These are phyloP conservation scores for Scatophagus argus DNA, from an alignment of 2,113 vertebrate genomes.

Conservation along the genomic window DNA sequence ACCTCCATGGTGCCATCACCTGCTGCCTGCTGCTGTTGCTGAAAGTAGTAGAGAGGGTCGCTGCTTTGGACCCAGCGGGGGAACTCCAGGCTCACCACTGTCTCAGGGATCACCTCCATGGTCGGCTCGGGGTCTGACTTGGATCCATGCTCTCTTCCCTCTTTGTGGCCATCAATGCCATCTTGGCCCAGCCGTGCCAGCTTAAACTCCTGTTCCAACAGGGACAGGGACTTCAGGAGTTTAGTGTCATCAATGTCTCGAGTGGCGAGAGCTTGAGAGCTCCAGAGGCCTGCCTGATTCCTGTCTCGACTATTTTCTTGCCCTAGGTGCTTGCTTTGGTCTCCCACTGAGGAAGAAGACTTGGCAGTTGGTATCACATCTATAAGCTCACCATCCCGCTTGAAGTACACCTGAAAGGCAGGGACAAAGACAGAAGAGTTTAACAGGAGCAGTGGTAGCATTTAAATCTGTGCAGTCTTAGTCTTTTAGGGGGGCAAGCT, in stretches of 20 bases:
- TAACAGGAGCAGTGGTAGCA: background rate
- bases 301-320: slow-evolving; percentile 41
- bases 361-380: slow-evolving; percentile 85
- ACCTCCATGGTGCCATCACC: slow-evolving; percentile 92
- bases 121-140: slow-evolving; percentile 68
- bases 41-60: slow-evolving; percentile 91
- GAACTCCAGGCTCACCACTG: slow-evolving; percentile 93
- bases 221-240: slow-evolving; percentile 84
- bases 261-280: slow-evolving; percentile 83
- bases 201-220: slow-evolving; percentile 78
- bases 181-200: slow-evolving; percentile 55
- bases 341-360: slow-evolving; percentile 57
- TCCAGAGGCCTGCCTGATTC: slow-evolving; percentile 68
- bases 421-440: background rate
- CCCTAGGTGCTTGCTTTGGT: slow-evolving; percentile 50
- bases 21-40: slow-evolving; percentile 83
- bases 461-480: background rate
- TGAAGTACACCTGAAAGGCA: slow-evolving; percentile 92
- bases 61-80: slow-evolving; percentile 92
- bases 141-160: slow-evolving; percentile 52
- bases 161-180: slow-evolving; percentile 18
- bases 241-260: slow-evolving; percentile 92
- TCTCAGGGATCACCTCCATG: slow-evolving; percentile 89
- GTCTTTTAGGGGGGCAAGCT: background rate
- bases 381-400: slow-evolving; percentile 90